Evolutionary conservation across 1,140 invertebrate genomes (phyloP), one percentile per base, ranked within the genome.

Genomic region (Ectropis grisescens): DNA sequence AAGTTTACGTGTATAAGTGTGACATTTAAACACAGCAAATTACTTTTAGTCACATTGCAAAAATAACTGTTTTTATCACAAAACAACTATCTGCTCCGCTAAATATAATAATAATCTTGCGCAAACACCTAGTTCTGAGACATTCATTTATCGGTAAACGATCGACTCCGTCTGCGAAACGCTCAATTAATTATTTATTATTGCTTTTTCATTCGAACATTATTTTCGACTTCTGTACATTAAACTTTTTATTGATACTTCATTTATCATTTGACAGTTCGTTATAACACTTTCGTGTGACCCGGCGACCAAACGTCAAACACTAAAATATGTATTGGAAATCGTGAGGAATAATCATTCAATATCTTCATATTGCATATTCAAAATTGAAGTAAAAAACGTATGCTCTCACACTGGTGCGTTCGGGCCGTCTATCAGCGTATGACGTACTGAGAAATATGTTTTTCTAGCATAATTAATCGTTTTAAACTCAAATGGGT

Each of bases 291-390:
- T 45, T 45, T 36, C 37, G 23, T 46, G 38, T 40, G 44, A 56
- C 45, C 45, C 27, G 34, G 37, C 32, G 48, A 43, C 43, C 41
- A 45, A 50, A 43, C 42, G 42, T 49, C 44, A 46, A 45, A 43
- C 36, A 37, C 38, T 30, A 40, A 42, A 37, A 51, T 47, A 53
- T 47, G 42, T 37, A 44, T 45, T 45, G 37, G 39, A 45, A 54
- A 38, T 51, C 46, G 53, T 54, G 56, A 57, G 40, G 58, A 56
- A 69, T 58, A 65, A 62, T 68, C 64, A 61, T 68, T 75, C 72
- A 79, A 79, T 78, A 78, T 67, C 51, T 68, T 70, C 61, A 68
- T 68, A 61, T 66, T 68, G 56, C 64, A 58, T 68, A 56, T 67
- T 48, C 46, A 58, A 61, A 46, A 56, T 47, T 57, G 46, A 62